Base-by-base conservation (phyloP, 2,113 vertebrate species). In the Xyliphius kryptos region DNA sequence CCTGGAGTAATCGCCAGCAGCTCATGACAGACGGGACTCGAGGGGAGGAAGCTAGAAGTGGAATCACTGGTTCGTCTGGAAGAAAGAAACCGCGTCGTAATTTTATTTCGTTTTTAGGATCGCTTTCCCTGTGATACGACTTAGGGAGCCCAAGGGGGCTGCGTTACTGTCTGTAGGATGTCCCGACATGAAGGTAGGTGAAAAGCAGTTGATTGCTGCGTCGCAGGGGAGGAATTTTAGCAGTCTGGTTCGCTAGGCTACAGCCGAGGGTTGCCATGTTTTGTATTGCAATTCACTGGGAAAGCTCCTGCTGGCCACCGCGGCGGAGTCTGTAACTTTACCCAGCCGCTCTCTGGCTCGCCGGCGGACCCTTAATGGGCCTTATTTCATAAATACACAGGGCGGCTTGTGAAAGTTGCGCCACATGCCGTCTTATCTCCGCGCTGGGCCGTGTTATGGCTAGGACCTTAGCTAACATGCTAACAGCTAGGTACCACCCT, bases 151-250 rank as follows among this genome's bases (percentile, higher is more conserved):
- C 84, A 70, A 66, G 76, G 83, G 83, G 84, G 81, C 82, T 82
- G 87, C 69, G 79, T 73, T 64, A 67, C 75, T 76, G 82, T 79
- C 81, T 86, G 79, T 87, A 92, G 88, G 88, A 91, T 92, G 90
- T 92, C 89, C 89, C 89, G 90, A 87, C 90, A 92, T 90, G 90
- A 91, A 88, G 90, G 90, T 91, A 84, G 86, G 86, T 81, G 65
- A 49, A 55, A 65, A 71, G 78, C 62, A 75, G 72, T 70, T 75
- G 70, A 68, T 74, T 67, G 65, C 52, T 63, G 77, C 66, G 72
- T 71, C 66, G 26, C 26, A 32, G 26, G 26, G 57, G 67, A 64
- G 49, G 63, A 62, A 58, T 61, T 65, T 37, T 69, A 32, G 26
- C 26, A 32, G 26, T 32, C 26, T 32, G 26, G 26, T 6, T 32